phyloP scores from a whole-genome alignment of 1,140 invertebrate species.

The Pteromalus puparum region DNA sequence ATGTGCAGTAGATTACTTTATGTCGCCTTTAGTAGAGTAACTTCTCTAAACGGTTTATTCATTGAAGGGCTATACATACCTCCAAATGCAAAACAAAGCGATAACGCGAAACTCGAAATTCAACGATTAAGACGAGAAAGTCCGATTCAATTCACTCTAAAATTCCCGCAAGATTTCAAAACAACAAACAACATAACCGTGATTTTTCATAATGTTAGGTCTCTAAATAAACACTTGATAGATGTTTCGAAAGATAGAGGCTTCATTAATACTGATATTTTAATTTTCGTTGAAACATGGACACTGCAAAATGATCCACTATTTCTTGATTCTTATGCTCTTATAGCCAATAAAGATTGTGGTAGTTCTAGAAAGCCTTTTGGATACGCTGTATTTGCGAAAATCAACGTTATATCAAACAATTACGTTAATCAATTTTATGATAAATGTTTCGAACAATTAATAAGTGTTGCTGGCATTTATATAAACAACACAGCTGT shows the following conservation, averaged over 20 bases:
- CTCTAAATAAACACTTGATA: too few relatives aligned
- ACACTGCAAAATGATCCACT: not conserved
- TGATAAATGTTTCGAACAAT: not conserved
- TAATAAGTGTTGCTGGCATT: not conserved
- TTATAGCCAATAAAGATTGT: not conserved
- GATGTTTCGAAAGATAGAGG: constrained; percentile 5
- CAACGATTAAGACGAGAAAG: too few relatives aligned
- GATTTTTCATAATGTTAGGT: too few relatives aligned
- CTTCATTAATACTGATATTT: not conserved
- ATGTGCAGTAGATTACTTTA: not conserved
- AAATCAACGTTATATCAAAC: not conserved
- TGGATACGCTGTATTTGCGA: not conserved
- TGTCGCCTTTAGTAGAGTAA: not conserved
- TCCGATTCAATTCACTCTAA: too few relatives aligned
- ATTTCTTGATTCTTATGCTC: not conserved
- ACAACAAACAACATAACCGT: too few relatives aligned
- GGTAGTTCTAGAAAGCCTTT: not conserved
- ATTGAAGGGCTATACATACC: not conserved
- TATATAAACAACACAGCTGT: not conserved
- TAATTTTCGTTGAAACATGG: constrained; percentile 16
- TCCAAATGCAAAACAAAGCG: too few relatives aligned
- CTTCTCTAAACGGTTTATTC: not conserved
- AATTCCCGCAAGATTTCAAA: too few relatives aligned
- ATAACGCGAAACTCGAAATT: too few relatives aligned
- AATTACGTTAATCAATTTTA: not conserved